Conservation (phyloP, 2,113 vertebrate species). For the Sinocyclocheilus maitianheensis region DNA sequence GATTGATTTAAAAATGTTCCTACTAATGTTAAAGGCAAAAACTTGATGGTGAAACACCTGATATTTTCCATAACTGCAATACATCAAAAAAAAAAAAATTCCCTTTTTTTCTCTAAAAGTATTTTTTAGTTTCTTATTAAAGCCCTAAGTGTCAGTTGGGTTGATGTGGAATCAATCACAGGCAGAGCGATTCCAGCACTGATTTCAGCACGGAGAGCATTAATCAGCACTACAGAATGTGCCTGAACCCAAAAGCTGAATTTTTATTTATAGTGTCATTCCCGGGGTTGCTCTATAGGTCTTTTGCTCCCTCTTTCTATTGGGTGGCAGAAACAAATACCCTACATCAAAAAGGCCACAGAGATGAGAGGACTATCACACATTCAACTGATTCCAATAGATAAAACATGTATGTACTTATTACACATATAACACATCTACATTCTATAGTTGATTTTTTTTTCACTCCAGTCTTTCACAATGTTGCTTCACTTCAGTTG, state of each 20-base stretch:
- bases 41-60: neutral
- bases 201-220: constrained; percentile 77
- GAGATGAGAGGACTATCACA: constrained; percentile 26
- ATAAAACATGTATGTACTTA: constrained; percentile 58
- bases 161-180: constrained; percentile 78
- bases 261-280: constrained; percentile 84
- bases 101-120: constrained; percentile 22
- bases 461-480: neutral
- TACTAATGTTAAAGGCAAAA: neutral
- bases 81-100: constrained; percentile 37
- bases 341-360: constrained; percentile 13
- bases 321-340: neutral
- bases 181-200: constrained; percentile 75
- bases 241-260: constrained; percentile 76
- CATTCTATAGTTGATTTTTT: neutral
- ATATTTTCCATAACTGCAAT: neutral
- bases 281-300: constrained; percentile 67
- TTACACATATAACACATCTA: constrained; percentile 39
- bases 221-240: constrained; percentile 72
- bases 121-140: constrained; percentile 70
- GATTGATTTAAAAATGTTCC: neutral
- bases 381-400: constrained; percentile 55
- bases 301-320: constrained; percentile 39
- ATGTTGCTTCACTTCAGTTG: neutral
- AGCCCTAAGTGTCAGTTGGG: constrained; percentile 68